These are phyloP conservation scores for Scophthalmus maximus DNA, from an alignment of 2,113 vertebrate genomes.

Conservation along the genomic window DNA sequence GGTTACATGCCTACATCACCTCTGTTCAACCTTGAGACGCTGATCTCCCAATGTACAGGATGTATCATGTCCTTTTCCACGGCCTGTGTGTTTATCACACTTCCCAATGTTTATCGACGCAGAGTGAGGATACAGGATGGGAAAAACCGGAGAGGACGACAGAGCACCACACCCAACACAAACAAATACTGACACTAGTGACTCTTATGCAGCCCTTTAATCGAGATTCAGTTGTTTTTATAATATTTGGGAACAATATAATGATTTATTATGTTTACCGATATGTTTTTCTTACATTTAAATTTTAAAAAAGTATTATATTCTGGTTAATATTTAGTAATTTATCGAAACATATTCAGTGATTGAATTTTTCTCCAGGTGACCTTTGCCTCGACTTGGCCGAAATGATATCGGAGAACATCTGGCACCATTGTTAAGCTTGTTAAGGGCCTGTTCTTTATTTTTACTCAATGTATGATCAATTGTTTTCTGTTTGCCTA, in stretches of 20 bases:
- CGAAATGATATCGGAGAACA: not conserved
- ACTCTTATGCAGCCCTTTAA: not conserved
- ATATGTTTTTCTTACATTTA: not conserved
- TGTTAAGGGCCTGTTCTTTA: conserved; percentile 2
- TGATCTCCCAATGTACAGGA: not conserved
- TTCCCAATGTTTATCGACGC: conserved; percentile 48
- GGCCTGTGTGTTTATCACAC: conserved; percentile 28
- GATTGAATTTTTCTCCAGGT: not conserved
- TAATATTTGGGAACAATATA: not conserved
- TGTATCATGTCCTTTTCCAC: conserved; percentile 22
- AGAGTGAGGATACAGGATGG: conserved; percentile 45
- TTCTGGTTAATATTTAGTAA: not conserved
- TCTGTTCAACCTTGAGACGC: not conserved
- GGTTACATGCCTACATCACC: not conserved
- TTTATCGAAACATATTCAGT: not conserved
- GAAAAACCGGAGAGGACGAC: conserved; percentile 18
- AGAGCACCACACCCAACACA: conserved; percentile 29
- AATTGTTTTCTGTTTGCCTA: conserved; percentile 22
- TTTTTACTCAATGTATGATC: not conserved
- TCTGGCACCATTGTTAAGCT: conserved; percentile 24
- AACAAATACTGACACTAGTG: conserved; percentile 35
- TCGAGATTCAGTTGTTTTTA: too few species aligned
- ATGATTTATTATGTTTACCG: too few species aligned
- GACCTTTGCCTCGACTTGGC: conserved; percentile 37
- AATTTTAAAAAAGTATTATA: not conserved